phyloP scores from a whole-genome alignment of 2,888 invertebrate species.

The Tubulanus polymorphus region DNA sequence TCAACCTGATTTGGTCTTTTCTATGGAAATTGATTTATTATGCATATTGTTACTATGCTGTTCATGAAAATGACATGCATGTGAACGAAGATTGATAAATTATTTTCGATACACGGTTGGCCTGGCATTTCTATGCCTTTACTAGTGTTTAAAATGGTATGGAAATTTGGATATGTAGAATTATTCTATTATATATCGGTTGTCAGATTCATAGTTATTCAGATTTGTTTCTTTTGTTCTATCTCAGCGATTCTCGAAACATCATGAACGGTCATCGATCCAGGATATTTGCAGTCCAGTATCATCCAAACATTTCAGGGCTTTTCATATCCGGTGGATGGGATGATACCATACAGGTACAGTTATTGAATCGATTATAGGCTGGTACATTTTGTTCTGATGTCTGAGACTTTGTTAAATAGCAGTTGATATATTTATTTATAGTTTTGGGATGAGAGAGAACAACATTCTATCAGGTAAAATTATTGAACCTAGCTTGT shows the following conservation, averaged over 20 bases:
- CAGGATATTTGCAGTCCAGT: slow-evolving; percentile 49
- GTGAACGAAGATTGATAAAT: no score
- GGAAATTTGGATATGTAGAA: no score
- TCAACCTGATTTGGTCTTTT: no score
- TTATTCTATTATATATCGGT: no score
- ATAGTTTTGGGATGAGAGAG: slow-evolving; percentile 49
- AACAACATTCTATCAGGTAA: slow-evolving; percentile 42
- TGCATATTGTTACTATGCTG: no score
- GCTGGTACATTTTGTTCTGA: neutral
- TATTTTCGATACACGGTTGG: no score
- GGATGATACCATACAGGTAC: slow-evolving; percentile 53
- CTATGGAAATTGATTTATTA: no score
- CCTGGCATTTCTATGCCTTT: no score
- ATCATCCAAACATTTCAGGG: slow-evolving; percentile 42
- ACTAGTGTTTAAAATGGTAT: no score
- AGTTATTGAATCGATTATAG: slow-evolving; percentile 1
- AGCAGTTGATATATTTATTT: slow-evolving; percentile 17
- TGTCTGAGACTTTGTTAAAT: no score
- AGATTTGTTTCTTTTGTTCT: neutral
- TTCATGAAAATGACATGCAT: no score
- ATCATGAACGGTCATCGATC: slow-evolving; percentile 51
- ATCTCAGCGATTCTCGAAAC: slow-evolving; percentile 40
- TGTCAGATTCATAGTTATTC: neutral
- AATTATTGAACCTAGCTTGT: slow-evolving; percentile 1
- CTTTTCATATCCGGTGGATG: slow-evolving; percentile 52